Percentiles rank a stretch among this genome's conserved stretches.
phyloP scores from a whole-genome alignment of 1,140 invertebrate species.

The Trypoxylus dichotomus region DNA sequence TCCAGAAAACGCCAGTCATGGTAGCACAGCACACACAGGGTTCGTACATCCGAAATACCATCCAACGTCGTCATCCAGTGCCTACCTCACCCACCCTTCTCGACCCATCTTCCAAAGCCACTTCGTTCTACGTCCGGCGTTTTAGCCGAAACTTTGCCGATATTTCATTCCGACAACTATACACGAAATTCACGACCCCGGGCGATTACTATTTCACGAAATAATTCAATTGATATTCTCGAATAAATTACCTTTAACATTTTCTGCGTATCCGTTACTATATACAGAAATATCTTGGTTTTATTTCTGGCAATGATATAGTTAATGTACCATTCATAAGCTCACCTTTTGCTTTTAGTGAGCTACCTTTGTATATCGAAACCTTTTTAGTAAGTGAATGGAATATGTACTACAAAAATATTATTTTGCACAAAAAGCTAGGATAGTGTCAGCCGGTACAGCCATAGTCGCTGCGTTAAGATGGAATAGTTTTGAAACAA shows the following conservation, averaged over 20 bases:
- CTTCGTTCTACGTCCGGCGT: constrained; percentile 25
- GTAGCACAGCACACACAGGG: not conserved
- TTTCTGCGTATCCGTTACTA: no score
- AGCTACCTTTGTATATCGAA: no score
- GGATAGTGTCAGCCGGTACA: no score
- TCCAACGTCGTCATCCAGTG: constrained; percentile 18
- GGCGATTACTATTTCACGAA: constrained; percentile 15
- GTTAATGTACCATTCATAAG: no score
- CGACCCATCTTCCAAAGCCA: constrained; percentile 19
- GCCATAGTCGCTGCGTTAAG: no score
- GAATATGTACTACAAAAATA: no score
- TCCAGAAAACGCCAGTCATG: not conserved
- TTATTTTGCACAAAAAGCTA: no score
- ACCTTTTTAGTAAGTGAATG: no score
- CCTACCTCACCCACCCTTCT: constrained; percentile 8
- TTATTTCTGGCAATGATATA: no score
- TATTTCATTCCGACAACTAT: constrained; percentile 19
- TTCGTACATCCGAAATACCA: constrained; percentile 13
- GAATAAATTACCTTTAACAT: constrained; percentile 4
- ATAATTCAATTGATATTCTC: constrained; percentile 14
- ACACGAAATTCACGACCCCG: not conserved
- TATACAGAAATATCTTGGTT: no score
- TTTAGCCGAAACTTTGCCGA: constrained; percentile 20
- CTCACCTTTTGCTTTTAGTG: no score
- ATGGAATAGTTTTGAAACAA: no score